Base-by-base conservation (phyloP, 2,113 vertebrate species). In the Eidolon helvum region DNA sequence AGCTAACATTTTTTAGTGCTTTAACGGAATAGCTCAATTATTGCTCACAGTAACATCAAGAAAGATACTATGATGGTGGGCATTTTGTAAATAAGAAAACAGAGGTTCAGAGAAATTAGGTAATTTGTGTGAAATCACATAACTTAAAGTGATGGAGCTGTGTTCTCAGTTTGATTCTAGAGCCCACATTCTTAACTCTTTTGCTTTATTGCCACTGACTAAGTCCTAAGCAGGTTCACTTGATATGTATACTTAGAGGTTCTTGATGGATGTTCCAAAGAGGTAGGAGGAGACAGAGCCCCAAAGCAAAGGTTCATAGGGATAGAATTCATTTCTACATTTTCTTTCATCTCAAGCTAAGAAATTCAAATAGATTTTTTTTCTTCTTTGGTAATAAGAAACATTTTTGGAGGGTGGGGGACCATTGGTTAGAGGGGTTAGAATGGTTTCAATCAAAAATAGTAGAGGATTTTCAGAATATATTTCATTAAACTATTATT, bases 361-460 rank as follows among this genome's bases (percentile, higher is more conserved):
- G n/a, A 82, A 78, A 40, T 72, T 72, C 35, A 89, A 90, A 33
- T 63, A 82, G 53, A 5, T 35, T 83, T 33, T 38, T 69, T 92
- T 11, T 66, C 28, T 10, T 93, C 33, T 69, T 97, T 57, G 55
- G 11, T 63, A 96, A 84, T 63, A 95, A 95, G 78, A 12, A 66
- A 74, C 21, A 35, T 82, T 89, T 50, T 90, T 68, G 33, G 74
- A 19, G 68, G 15, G 35, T 19, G 18, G 21, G 66, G 35, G 4
- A 10, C 24, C 10, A 26, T 24, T 24, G 11, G 4, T 0, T 71
- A 75, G 26, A 61, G 28, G 48, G 5, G 10, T 91, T 72, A 74
- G 40, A 91, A 75, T 84, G 22, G 92, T 86, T 96, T 72, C 28
- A 24, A 55, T 14, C 30, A 28, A 82, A 94, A 95, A 45, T 66